Base-by-base conservation (phyloP, 2,888 invertebrate species). In the Rhorus exstirpatorius region DNA sequence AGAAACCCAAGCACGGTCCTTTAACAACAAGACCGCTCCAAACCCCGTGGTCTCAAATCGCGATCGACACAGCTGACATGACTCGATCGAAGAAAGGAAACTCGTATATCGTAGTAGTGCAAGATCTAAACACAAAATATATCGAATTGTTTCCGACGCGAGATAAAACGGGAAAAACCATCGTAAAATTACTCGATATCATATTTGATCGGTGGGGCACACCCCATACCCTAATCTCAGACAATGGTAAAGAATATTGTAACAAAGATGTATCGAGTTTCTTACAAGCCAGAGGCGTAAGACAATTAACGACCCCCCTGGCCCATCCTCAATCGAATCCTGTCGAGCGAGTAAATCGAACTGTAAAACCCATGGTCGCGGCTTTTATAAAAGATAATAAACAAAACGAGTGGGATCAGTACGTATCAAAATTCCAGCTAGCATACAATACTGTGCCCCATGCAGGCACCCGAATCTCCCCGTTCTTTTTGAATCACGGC, bases 401-500 rank as follows among this genome's bases (percentile, higher is more conserved):
- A n/a, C 79, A 81, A 31, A 71, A 75, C 14, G 79, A 83, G 41
- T 84, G 83, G 81, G 83, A 83, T 38, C 46, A 55, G 6, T 41
- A 81, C 26, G 35, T 84, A 35, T 68, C 81, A 41, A 83, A 84
- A 44, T 21, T 84, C 3, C 76, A 83, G 21, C 61, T 83, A 8
- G 83, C 83, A 0, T 84, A 80, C 17, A 81, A 81, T 49, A 83
- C 84, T 3, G 78, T 78, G 1, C 51, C 80, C 3, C 84, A 84
- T 63, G 26, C 81, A 1, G 84, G 75, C 1, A 78, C 60, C 24
- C 41, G 83, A 41, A 53, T 85, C 7, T 67, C 85, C 0, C 82
- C 80, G 0, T 85, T 85, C 10, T 85, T 55, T 60, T 21, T 82
- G 19, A 85, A 83, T 65, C 79, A 85, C 24, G 80, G 77, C 0